These are phyloP conservation scores for Arrhamphus sclerolepis DNA, from an alignment of 2,797 vertebrate species.

Conservation along the genomic window DNA sequence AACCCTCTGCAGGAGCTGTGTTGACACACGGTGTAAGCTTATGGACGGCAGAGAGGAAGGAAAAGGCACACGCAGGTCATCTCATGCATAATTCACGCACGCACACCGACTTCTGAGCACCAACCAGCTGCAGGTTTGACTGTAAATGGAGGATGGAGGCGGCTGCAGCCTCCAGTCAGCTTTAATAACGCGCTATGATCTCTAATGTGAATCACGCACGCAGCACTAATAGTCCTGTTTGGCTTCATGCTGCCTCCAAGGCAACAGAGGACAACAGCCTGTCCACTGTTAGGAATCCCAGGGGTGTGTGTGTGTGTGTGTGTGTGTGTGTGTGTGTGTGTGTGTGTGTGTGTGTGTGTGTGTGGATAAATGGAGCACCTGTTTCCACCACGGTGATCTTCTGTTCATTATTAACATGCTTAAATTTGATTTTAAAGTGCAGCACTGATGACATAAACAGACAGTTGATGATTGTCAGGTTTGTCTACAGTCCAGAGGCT, in stretches of 20 bases:
- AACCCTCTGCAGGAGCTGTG: not conserved
- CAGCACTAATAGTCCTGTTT: not conserved
- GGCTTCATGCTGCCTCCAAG: not conserved
- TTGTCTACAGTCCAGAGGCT: too few species aligned
- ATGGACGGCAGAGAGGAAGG: not conserved
- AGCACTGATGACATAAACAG: too few species aligned
- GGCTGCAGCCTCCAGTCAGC: constrained; percentile 21
- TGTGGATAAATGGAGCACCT: not conserved
- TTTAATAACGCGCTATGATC: constrained; percentile 38
- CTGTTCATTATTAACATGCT: too few species aligned
- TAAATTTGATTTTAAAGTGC: too few species aligned
- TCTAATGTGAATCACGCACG: constrained; percentile 20
- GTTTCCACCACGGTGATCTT: not conserved
- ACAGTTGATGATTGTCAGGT: too few species aligned
- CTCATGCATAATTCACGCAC: constrained; percentile 36
- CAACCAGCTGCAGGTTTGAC: constrained; percentile 23
- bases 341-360: too few species aligned
- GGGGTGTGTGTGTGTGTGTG: too few species aligned
- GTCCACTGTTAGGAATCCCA: not conserved
- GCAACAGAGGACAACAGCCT: constrained; percentile 2
- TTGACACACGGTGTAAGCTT: not conserved
- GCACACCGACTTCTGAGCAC: not conserved
- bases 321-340: too few species aligned
- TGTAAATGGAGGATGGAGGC: constrained; percentile 24
- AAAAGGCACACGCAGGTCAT: not conserved